These are phyloP conservation scores for Raphicerus campestris DNA, from an alignment of 2,113 vertebrate genomes.

Conservation along the genomic window DNA sequence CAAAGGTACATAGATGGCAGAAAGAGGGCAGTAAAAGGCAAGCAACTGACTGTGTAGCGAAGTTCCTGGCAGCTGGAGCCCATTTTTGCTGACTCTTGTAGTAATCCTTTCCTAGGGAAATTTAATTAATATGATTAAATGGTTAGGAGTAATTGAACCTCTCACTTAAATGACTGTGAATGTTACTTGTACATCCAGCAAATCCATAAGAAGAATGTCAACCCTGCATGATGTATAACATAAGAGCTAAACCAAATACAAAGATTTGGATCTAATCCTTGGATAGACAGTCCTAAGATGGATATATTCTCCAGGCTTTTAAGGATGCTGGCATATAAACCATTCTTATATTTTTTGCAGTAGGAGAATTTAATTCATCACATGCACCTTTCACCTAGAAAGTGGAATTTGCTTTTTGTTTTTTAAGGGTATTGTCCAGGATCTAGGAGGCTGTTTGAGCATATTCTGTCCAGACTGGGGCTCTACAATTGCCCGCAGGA, in stretches of 20 bases:
- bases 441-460: background rate
- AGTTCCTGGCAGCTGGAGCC: background rate
- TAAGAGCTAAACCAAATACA: background rate
- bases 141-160: background rate
- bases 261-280: background rate
- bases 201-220: background rate
- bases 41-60: background rate
- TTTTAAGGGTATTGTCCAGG: background rate
- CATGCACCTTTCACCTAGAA: background rate
- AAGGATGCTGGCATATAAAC: background rate
- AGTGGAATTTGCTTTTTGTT: background rate
- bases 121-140: background rate
- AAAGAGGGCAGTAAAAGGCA: conserved; percentile 8
- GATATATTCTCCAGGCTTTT: background rate
- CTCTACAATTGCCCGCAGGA: background rate
- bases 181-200: background rate
- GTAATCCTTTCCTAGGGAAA: background rate
- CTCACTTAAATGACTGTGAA: background rate
- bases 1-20: background rate
- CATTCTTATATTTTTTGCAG: background rate
- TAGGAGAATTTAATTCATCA: background rate
- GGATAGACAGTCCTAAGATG: background rate
- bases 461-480: background rate
- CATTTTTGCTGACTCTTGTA: background rate
- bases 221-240: background rate